A percentile compares a stretch with the other conserved stretches of the same genome.
phyloP scores from a whole-genome alignment of 1,140 invertebrate genomes.

The Diploscapter pachys region DNA sequence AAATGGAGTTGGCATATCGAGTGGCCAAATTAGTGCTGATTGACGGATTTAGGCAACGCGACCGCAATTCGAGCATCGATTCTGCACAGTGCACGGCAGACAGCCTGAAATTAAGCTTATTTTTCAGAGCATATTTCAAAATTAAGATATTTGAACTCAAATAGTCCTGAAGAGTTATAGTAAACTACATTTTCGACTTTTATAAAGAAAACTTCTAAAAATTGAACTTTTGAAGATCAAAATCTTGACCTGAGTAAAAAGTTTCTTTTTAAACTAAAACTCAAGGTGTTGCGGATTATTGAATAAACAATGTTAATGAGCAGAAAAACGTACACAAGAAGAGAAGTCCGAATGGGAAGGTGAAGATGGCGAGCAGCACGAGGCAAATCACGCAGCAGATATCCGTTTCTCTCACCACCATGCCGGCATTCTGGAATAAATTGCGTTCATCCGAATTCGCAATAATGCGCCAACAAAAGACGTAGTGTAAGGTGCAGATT shows the following conservation, averaged over 20 bases:
- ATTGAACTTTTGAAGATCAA: too few relatives aligned
- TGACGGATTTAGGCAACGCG: constrained; percentile 12
- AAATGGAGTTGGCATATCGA: too few relatives aligned
- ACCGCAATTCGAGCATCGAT: constrained; percentile 40
- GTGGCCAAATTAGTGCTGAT: too few relatives aligned
- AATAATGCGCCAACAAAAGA: too few relatives aligned
- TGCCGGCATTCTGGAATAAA: constrained; percentile 37
- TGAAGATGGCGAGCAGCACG: constrained; percentile 52
- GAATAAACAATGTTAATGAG: constrained; percentile 47
- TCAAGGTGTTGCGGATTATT: neutral
- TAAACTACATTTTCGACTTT: too few relatives aligned
- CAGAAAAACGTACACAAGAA: constrained; percentile 36
- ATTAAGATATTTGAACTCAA: too few relatives aligned
- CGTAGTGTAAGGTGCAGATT: too few relatives aligned
- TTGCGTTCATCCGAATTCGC: neutral
- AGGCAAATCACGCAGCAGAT: constrained; percentile 50
- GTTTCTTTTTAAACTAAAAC: too few relatives aligned
- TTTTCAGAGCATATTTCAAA: too few relatives aligned
- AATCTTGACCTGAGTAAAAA: too few relatives aligned
- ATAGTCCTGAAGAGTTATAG: too few relatives aligned
- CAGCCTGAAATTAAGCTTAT: constrained; percentile 1
- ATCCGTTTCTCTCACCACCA: constrained; percentile 45
- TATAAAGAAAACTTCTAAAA: too few relatives aligned
- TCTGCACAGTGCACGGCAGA: constrained; percentile 12
- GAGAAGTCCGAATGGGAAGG: constrained; percentile 53